These are phyloP conservation scores for Pteruthius melanotis DNA, from an alignment of 2,113 vertebrate species.

Conservation along the genomic window DNA sequence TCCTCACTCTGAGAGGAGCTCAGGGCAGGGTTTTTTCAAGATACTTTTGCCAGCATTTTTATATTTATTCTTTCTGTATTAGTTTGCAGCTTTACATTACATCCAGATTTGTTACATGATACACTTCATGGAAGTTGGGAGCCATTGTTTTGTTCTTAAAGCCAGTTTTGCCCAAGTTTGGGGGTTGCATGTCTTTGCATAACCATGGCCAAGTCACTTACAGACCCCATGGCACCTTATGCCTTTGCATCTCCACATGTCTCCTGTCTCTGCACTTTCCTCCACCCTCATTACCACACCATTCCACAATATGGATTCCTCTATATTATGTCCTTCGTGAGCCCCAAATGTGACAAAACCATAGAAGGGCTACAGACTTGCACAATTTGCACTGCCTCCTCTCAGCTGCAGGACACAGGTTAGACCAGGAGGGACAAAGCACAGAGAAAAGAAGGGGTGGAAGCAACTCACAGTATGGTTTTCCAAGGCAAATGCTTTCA, in stretches of 20 bases:
- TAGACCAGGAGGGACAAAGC: background rate
- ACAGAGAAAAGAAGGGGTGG: background rate
- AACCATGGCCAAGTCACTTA: rapidly evolving
- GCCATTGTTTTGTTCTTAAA: background rate
- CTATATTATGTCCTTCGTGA: rapidly evolving
- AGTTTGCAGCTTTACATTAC: background rate
- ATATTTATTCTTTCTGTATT: background rate
- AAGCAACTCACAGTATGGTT: background rate
- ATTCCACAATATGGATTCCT: background rate
- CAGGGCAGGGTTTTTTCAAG: too few species aligned
- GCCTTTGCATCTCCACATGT: rapidly evolving
- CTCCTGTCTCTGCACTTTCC: too few species aligned
- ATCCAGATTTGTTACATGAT: background rate
- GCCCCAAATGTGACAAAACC: background rate
- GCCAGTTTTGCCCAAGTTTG: background rate
- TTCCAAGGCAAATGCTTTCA: background rate
- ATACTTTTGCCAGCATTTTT: rapidly evolving
- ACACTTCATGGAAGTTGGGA: background rate
- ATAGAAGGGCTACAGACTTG: background rate
- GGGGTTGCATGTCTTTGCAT: background rate
- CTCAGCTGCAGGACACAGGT: background rate
- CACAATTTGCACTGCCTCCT: background rate
- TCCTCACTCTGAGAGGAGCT: background rate
- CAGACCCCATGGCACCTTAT: rapidly evolving
- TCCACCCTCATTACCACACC: background rate